Base-by-base conservation (phyloP, 1,140 invertebrate species). In the Bilobella aurantiaca region DNA sequence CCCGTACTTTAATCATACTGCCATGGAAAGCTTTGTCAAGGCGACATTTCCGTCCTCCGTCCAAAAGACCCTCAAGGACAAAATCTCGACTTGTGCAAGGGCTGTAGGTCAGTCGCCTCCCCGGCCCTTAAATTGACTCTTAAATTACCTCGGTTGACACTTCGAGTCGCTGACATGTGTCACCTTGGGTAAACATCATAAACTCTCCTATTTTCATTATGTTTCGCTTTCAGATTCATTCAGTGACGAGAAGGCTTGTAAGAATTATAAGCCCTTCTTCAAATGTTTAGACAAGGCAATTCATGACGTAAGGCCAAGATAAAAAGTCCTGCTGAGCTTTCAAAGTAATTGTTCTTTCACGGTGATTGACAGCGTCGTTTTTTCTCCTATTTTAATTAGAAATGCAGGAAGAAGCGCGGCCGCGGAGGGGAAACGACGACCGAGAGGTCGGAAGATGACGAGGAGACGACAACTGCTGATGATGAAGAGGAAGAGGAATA, bases 221-320 rank as follows among this genome's bases (percentile, higher is more conserved):
- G n/a, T n/a, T 42, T 53, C 49, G 5, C 12, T 16, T 23, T 14
- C 49, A 53, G 49, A 53, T 16, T 53, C 49, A 16, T 53, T 53
- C 49, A 53, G 49, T 53, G 49, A 53, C 5, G 49, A 53, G 25
- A 23, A 53, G 12, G 49, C 49, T 8, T 53, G 49, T 23, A 53
- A 53, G 25, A 53, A 53, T 53, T 53, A 53, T 23, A 53, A 53
- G 49, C 49, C 14, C 5, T 53, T 53, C 25, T 53, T 53, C 49
- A 53, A 53, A 23, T 53, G 49, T 23, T 53, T 53, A 23, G 49
- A 53, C 49, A 53, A 53, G 49, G 49, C 49, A 12, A 53, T 53
- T 23, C 49, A 53, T 23, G 49, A 53, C 25, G 49, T 53, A 53
- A 53, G 21, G 49, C 8, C 23, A 53, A 12, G 49, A 23, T 12